Conservation (phyloP, 2,797 vertebrate genomes). For the Manis crassicaudata region DNA sequence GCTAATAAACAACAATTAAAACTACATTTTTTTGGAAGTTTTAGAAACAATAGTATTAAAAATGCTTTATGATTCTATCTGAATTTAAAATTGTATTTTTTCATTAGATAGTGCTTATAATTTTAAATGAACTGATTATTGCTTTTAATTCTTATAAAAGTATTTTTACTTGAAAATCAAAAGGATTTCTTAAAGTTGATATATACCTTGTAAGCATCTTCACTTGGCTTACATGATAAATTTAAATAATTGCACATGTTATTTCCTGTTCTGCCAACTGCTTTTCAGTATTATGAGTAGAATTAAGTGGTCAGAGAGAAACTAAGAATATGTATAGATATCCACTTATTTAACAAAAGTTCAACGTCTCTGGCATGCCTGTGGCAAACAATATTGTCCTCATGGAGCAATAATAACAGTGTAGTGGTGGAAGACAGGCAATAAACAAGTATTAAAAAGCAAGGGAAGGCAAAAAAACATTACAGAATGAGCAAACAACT, state of each 20-base stretch:
- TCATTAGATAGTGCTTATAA: neutral
- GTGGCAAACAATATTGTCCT: neutral
- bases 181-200: neutral
- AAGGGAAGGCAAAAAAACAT: neutral
- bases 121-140: conserved; percentile 51
- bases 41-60: neutral
- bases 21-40: neutral
- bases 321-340: neutral
- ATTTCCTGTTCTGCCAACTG: neutral
- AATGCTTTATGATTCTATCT: neutral
- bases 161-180: neutral
- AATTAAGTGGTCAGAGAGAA: neutral
- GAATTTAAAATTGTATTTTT: conserved; percentile 55
- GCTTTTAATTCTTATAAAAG: conserved; percentile 1
- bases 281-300: neutral
- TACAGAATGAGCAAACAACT: neutral
- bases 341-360: neutral
- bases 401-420: neutral
- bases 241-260: neutral
- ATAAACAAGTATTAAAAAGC: neutral
- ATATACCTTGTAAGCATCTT: neutral
- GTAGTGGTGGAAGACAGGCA: neutral
- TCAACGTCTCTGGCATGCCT: neutral
- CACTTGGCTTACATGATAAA: neutral
- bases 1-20: neutral